Base-by-base conservation (phyloP, 2,113 vertebrate species). In the Lophius piscatorius region DNA sequence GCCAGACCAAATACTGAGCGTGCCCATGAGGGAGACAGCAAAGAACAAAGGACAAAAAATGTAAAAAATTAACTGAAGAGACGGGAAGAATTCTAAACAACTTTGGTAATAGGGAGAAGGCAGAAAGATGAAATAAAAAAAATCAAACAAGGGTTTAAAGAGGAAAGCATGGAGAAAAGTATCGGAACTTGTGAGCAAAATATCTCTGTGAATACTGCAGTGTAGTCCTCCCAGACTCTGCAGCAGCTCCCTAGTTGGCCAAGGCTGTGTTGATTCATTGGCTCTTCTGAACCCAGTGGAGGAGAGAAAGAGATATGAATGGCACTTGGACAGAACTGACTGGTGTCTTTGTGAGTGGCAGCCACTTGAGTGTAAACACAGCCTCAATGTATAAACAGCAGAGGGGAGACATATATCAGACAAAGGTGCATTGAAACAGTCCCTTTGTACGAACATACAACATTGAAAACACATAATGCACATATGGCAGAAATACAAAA, bases 251-350 rank as follows among this genome's bases (percentile, higher is more conserved):
- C 16, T 63, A n/a, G 36, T 33, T 42, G 44, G 67, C 68, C 51
- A 18, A 69, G 57, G 42, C 68, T 61, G 56, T 62, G 55, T 72
- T 84, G 63, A 78, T 77, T 80, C 65, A 81, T 63, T 45, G 55
- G 61, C 26, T 22, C 5, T 23, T 54, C 48, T 54, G 18, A 52
- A 64, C 22, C 45, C 28, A 58, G 66, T 23, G 45, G 20, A 56
- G 35, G 29, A 41, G 42, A 70, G 20, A 44, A 16, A 49, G 41
- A 65, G 46, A 73, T 56, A 76, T 74, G 74, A 78, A 80, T 71
- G 74, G 68, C 57, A 78, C 56, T 66, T 47, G 40, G 44, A 21
- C 44, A 42, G 45, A 28, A 33, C 50, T 68, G 71, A 82, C 63
- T 74, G 64, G 64, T 57, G 61, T 67, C 68, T 76, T 68, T 82